Evolutionary conservation across 2,888 invertebrate species (phyloP).

Genomic region (Phaonia tiefii): DNA sequence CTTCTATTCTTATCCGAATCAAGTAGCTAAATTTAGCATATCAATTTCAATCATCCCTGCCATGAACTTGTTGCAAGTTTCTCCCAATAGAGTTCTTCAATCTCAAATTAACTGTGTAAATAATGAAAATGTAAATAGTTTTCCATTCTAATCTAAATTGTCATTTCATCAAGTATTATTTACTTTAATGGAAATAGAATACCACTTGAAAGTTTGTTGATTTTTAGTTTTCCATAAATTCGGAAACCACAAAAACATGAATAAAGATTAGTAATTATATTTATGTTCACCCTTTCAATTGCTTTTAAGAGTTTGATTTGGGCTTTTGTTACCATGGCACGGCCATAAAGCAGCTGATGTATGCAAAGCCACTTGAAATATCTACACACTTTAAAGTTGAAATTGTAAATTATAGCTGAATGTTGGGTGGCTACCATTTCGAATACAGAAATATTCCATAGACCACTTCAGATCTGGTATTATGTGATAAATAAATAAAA

Average conservation of each 20-base stretch:
- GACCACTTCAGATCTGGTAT: slow-evolving; percentile 27
- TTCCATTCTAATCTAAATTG: slow-evolving; percentile 26
- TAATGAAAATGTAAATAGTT: slow-evolving; percentile 11
- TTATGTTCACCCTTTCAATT: neutral
- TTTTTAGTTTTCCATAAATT: neutral
- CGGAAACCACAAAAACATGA: neutral
- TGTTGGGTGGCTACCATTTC: no score
- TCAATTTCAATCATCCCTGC: no score
- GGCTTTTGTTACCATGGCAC: no score
- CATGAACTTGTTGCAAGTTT: no score
- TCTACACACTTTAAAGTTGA: slow-evolving; percentile 31
- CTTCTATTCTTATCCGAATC: neutral
- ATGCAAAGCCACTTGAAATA: slow-evolving; percentile 22
- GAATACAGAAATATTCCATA: slow-evolving; percentile 19
- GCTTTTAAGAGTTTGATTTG: no score
- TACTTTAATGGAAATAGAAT: slow-evolving; percentile 32
- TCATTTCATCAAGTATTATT: slow-evolving; percentile 21
- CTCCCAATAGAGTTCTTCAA: neutral
- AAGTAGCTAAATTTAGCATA: no score
- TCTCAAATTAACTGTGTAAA: slow-evolving; percentile 26
- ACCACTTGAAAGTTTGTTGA: slow-evolving; percentile 16
- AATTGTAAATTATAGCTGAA: slow-evolving; percentile 25
- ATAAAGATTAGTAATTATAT: slow-evolving; percentile 32
- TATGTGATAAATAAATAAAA: neutral
- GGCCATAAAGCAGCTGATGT: no score